A percentile compares a stretch with the other conserved stretches of the same genome.
Evolutionary conservation across 2,888 invertebrate genomes (phyloP).

Genomic region (Ceratothoa steindachneri): DNA sequence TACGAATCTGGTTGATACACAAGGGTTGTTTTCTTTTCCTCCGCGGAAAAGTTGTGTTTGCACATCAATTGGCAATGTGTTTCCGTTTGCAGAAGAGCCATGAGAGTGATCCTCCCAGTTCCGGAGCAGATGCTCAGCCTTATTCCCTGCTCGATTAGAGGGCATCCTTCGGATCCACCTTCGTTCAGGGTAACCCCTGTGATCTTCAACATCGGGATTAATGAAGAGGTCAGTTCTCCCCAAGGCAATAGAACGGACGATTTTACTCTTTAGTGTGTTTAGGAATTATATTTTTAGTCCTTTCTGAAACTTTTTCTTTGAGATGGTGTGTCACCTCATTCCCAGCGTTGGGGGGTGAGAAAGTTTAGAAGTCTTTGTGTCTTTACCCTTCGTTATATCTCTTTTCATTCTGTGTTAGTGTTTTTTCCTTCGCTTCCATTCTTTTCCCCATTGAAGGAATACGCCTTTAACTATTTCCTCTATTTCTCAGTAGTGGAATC

Average conservation of each 20-base stretch:
- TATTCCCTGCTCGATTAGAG: slow-evolving; percentile 58
- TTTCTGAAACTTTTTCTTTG: not conserved
- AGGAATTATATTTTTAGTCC: not conserved
- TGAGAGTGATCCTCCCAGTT: slow-evolving; percentile 73
- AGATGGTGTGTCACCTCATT: not conserved
- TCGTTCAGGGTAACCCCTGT: slow-evolving; percentile 81
- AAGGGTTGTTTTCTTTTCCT: too few relatives aligned
- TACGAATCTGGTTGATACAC: too few relatives aligned
- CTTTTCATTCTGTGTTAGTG: too few relatives aligned
- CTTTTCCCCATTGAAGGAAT: too few relatives aligned
- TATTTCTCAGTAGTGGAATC: too few relatives aligned
- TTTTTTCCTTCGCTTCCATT: too few relatives aligned
- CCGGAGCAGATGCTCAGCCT: slow-evolving; percentile 72
- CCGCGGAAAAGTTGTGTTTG: too few relatives aligned
- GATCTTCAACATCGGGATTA: slow-evolving; percentile 90
- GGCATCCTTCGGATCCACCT: slow-evolving; percentile 52
- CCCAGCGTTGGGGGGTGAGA: too few relatives aligned
- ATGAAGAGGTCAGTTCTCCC: slow-evolving; percentile 64
- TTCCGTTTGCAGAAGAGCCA: slow-evolving; percentile 53
- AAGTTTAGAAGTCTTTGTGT: too few relatives aligned
- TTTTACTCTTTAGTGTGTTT: not conserved
- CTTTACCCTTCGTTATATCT: too few relatives aligned
- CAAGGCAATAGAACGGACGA: not conserved
- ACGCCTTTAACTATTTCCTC: too few relatives aligned
- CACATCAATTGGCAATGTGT: too few relatives aligned